A percentile compares a stretch with the other conserved stretches of the same genome.
Conservation (phyloP, 53 echinoderm and acorn worm species). For the Crossaster papposus region DNA sequence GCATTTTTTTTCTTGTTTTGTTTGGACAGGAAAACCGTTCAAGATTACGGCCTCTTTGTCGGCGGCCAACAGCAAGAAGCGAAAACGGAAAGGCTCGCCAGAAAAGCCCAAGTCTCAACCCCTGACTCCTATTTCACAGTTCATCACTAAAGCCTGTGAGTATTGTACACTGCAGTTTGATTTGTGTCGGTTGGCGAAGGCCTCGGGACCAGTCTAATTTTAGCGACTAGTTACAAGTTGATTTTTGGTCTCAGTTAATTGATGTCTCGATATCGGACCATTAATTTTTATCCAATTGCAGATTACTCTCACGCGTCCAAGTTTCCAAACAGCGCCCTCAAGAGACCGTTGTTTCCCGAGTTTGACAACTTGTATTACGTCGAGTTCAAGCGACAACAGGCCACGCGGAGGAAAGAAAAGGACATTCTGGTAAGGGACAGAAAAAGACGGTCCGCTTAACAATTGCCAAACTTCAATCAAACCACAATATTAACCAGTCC, state of each 20-base stretch:
- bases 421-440: slow-evolving; percentile 69
- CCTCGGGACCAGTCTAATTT: background rate
- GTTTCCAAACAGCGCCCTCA: slow-evolving; percentile 77
- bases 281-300: slow-evolving; percentile 15
- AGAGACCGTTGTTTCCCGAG: slow-evolving; percentile 79
- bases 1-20: background rate
- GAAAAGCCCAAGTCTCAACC: slow-evolving; percentile 37
- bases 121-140: slow-evolving; percentile 72
- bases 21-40: slow-evolving; percentile 68
- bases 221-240: no score
- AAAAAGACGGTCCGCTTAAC: background rate
- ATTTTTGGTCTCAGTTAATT: no score
- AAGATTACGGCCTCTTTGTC: slow-evolving; percentile 72
- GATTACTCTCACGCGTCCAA: slow-evolving; percentile 86
- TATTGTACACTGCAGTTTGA: background rate
- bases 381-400: slow-evolving; percentile 78
- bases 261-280: no score
- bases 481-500: no score
- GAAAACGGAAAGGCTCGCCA: slow-evolving; percentile 74
- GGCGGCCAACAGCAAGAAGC: slow-evolving; percentile 67
- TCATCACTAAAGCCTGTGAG: slow-evolving; percentile 94
- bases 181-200: background rate
- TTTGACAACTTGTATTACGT: slow-evolving; percentile 85
- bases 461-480: no score
- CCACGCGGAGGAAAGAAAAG: slow-evolving; percentile 72